Conservation (phyloP, 1,140 invertebrate genomes). For the Medauroidea extradentata region DNA sequence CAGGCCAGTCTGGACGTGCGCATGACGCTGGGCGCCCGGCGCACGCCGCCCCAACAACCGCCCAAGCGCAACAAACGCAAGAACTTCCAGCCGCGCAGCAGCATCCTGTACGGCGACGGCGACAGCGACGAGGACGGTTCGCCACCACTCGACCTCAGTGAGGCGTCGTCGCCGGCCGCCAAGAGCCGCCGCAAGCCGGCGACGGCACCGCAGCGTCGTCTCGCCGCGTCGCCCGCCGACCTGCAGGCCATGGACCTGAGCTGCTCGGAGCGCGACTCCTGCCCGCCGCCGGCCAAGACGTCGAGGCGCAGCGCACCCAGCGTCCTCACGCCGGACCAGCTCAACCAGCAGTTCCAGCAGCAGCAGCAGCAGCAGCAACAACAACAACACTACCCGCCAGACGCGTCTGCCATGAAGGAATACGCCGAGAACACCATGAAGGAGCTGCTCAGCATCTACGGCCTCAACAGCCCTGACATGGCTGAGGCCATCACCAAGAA, state of each 20-base stretch:
- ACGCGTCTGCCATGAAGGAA: slow-evolving; percentile 47
- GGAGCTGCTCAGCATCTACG: slow-evolving; percentile 55
- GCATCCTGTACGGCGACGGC: slow-evolving; percentile 28
- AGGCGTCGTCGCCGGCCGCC: slow-evolving; percentile 2
- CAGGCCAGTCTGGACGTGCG: no score
- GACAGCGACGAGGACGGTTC: slow-evolving; percentile 17
- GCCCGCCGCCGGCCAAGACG: not conserved
- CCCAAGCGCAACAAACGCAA: slow-evolving; percentile 45
- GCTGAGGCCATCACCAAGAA: slow-evolving; percentile 41
- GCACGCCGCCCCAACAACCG: no score
- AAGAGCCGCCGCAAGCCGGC: slow-evolving; percentile 1
- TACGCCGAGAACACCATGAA: slow-evolving; percentile 57
- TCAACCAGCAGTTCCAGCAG: not conserved
- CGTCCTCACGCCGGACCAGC: not conserved
- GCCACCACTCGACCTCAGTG: not conserved
- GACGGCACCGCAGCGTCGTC: not conserved
- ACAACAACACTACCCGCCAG: slow-evolving; percentile 19
- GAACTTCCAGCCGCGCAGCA: slow-evolving; percentile 48
- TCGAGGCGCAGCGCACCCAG: not conserved
- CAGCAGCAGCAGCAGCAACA: not conserved
- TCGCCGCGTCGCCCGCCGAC: slow-evolving; percentile 9
- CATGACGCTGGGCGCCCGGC: no score
- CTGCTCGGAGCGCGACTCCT: not conserved
- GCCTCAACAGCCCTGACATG: slow-evolving; percentile 42
- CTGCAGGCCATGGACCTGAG: slow-evolving; percentile 21